Evolutionary conservation across 2,888 invertebrate species (phyloP).

Genomic region (Drymonia ruficornis): DNA sequence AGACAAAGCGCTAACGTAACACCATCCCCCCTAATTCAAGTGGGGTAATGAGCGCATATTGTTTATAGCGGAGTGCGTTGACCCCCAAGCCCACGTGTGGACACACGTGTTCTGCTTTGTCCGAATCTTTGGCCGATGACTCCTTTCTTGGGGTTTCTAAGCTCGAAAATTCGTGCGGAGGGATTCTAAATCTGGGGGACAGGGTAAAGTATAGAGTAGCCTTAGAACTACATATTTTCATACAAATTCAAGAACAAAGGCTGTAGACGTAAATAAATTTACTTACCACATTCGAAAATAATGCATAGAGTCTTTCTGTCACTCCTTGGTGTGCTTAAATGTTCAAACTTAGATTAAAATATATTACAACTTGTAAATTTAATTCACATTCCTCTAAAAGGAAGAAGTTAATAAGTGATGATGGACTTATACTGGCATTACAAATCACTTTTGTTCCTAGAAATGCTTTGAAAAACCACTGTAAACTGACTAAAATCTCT

Average conservation of each 20-base stretch:
- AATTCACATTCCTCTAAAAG: too few species aligned
- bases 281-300: too few species aligned
- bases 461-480: too few species aligned
- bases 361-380: too few species aligned
- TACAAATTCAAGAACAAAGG: not conserved
- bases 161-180: conserved; percentile 67
- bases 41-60: conserved; percentile 58
- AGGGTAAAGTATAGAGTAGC: conserved; percentile 37
- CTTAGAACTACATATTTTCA: not conserved
- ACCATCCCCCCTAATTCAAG: conserved; percentile 1
- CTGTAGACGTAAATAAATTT: not conserved
- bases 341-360: too few species aligned
- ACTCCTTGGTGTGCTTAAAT: too few species aligned
- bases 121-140: conserved; percentile 64
- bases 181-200: conserved; percentile 48
- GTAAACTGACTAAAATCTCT: too few species aligned
- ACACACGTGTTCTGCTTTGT: conserved; percentile 71
- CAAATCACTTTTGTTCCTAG: too few species aligned
- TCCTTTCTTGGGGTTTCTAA: conserved; percentile 64
- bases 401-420: too few species aligned
- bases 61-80: conserved; percentile 60
- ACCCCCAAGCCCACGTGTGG: conserved; percentile 70
- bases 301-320: too few species aligned
- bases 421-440: too few species aligned
- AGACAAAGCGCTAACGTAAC: conserved; percentile 31